Base-by-base conservation (phyloP, 2,113 vertebrate genomes). In the Eulemur macaco region DNA sequence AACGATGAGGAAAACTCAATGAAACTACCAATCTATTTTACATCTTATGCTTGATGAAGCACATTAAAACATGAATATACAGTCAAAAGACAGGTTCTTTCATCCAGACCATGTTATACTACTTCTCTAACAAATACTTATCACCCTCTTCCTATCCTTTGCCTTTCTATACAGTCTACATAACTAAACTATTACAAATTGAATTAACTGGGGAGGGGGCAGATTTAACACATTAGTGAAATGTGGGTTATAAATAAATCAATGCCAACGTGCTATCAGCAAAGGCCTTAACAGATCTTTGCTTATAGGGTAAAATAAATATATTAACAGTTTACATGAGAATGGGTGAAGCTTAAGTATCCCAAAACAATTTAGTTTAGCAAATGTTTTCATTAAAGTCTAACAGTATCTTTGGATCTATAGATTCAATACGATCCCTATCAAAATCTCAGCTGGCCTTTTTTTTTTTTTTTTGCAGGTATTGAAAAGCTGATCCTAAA, bases 11-110 rank as follows among this genome's bases (percentile, higher is more conserved):
- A 90, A 95, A 89, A 13, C 54, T 66, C 50, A 78, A 12, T 29
- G 39, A 97, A 80, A 84, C 71, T 90, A 83, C 69, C 50, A 66
- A 95, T 76, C 42, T 93, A 64, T 87, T 91, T 90, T 90, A 71
- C 27, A 81, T 77, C 69, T 76, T 87, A 39, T 71, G 25, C 60
- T 89, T 93, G 77, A 85, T 81, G 50, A 95, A 94, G 83, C 47
- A 89, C 54, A 85, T 76, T 76, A 73, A 78, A 87, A 83, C 69
- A 71, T 64, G 88, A 89, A 50, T 63, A 74, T 31, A 56, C 9
- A 66, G 84, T 86, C 68, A 87, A 89, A 95, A 89, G 56, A 66
- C 39, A 45, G 20, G n/a, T 56, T 74, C 58, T 58, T 82, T 91
- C 42, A 54, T 60, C 39, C n/a, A 76, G 66, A 18, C n/a, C 93